Evolutionary conservation across 2,888 invertebrate species (phyloP).

Genomic region (Lepeophtheirus nordmannii): DNA sequence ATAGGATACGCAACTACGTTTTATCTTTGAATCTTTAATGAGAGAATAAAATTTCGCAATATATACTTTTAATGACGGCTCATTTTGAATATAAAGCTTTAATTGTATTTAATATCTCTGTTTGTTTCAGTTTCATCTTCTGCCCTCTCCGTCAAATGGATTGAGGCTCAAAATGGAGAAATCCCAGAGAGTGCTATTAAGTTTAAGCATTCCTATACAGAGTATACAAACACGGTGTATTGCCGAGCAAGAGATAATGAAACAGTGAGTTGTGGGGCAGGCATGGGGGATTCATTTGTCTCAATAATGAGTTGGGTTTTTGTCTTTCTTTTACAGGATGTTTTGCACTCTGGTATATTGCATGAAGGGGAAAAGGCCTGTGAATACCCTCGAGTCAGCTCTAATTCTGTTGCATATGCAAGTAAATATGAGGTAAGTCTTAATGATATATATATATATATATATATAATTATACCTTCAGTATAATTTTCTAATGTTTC

Average conservation of each 20-base stretch:
- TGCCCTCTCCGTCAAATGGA: background rate
- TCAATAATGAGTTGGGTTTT: background rate
- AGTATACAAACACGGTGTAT: background rate
- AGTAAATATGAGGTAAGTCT: background rate
- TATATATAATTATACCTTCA: background rate
- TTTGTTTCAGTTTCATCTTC: constrained; percentile 31
- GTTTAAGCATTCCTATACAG: constrained; percentile 5
- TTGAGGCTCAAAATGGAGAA: background rate
- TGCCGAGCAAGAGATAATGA: background rate
- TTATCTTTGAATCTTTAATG: too few species aligned
- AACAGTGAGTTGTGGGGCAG: background rate
- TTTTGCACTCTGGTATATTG: background rate
- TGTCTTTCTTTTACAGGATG: background rate
- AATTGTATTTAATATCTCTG: too few species aligned
- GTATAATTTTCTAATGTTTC: background rate
- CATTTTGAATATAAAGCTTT: too few species aligned
- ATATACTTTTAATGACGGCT: too few species aligned
- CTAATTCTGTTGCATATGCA: background rate
- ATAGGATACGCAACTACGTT: too few species aligned
- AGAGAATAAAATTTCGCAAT: too few species aligned
- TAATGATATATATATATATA: too few species aligned
- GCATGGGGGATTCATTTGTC: background rate
- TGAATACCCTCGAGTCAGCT: background rate
- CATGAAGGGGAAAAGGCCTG: background rate
- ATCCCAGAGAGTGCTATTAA: background rate